These are phyloP conservation scores for Geodia barretti DNA, from an alignment of 37 sponge, comb jelly and placozoan genomes.

Conservation along the genomic window DNA sequence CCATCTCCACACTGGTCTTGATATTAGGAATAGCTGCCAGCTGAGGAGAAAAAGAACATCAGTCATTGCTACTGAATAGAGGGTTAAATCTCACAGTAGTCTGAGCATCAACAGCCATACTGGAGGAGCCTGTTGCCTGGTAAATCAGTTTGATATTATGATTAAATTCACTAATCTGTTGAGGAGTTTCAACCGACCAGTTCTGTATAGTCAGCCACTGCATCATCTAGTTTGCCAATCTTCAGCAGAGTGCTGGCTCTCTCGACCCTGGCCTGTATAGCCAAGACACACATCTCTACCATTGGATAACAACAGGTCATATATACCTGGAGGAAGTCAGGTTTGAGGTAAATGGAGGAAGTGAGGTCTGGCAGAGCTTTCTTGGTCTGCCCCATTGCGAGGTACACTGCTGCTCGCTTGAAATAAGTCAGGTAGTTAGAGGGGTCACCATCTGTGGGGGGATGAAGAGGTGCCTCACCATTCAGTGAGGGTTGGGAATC, in stretches of 20 bases:
- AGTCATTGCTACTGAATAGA: background rate
- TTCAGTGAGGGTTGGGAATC: too few relatives aligned
- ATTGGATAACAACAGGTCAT: background rate
- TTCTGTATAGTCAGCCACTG: slow-evolving; percentile 56
- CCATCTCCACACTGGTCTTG: slow-evolving; percentile 7
- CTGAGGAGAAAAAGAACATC: background rate
- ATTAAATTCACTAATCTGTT: too few relatives aligned
- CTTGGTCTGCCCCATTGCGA: slow-evolving; percentile 88
- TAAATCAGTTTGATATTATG: too few relatives aligned
- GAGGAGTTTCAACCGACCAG: slow-evolving; percentile 38
- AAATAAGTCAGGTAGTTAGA: slow-evolving; percentile 91
- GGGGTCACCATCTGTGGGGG: slow-evolving; percentile 85
- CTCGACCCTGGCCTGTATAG: slow-evolving; percentile 68
- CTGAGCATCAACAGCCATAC: background rate
- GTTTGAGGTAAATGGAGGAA: slow-evolving; percentile 70
- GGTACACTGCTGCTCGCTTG: slow-evolving; percentile 97
- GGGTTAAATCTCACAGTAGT: background rate
- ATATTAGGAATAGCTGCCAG: slow-evolving; percentile 27
- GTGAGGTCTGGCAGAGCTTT: slow-evolving; percentile 91
- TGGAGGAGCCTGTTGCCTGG: background rate
- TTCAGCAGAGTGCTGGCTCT: slow-evolving; percentile 83
- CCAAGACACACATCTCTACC: background rate
- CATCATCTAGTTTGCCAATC: slow-evolving; percentile 79
- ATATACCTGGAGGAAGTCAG: slow-evolving; percentile 84
- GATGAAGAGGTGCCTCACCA: background rate